Evolutionary conservation across 2,888 invertebrate species (phyloP).

Genomic region (Quadroppia sp.): DNA sequence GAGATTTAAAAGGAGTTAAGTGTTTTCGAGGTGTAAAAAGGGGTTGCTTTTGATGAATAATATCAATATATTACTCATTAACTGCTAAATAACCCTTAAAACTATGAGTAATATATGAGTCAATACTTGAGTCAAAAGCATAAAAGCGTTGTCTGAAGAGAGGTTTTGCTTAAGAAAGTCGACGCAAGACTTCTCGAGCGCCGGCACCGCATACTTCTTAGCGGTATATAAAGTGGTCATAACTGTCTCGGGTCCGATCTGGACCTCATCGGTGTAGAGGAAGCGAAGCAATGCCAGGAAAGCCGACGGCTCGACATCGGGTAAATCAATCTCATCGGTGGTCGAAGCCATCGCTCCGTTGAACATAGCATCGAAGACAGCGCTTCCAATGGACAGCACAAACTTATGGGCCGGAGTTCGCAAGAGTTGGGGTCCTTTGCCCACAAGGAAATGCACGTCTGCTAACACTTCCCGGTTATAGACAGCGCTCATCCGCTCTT

Average conservation of each 20-base stretch:
- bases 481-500: slow-evolving; percentile 68
- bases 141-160: slow-evolving; percentile 75
- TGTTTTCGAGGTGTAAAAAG: too few relatives aligned
- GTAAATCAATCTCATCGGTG: slow-evolving; percentile 69
- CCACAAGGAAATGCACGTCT: slow-evolving; percentile 74
- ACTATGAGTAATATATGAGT: neutral
- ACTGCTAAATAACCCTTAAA: neutral
- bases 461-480: slow-evolving; percentile 64
- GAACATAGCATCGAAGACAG: slow-evolving; percentile 82
- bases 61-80: too few relatives aligned
- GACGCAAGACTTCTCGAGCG: slow-evolving; percentile 75
- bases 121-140: slow-evolving; percentile 64
- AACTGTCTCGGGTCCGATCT: slow-evolving; percentile 76
- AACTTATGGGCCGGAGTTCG: slow-evolving; percentile 74
- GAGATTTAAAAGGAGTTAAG: too few relatives aligned
- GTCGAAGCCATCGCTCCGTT: slow-evolving; percentile 68
- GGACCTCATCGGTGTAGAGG: slow-evolving; percentile 73
- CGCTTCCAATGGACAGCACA: slow-evolving; percentile 73
- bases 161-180: slow-evolving; percentile 70
- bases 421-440: slow-evolving; percentile 64
- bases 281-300: slow-evolving; percentile 68
- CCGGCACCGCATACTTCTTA: slow-evolving; percentile 79
- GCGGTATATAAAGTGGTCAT: slow-evolving; percentile 82
- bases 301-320: slow-evolving; percentile 77
- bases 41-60: too few relatives aligned